phyloP scores from a whole-genome alignment of 2,888 invertebrate genomes.

The Sesia apiformis region DNA sequence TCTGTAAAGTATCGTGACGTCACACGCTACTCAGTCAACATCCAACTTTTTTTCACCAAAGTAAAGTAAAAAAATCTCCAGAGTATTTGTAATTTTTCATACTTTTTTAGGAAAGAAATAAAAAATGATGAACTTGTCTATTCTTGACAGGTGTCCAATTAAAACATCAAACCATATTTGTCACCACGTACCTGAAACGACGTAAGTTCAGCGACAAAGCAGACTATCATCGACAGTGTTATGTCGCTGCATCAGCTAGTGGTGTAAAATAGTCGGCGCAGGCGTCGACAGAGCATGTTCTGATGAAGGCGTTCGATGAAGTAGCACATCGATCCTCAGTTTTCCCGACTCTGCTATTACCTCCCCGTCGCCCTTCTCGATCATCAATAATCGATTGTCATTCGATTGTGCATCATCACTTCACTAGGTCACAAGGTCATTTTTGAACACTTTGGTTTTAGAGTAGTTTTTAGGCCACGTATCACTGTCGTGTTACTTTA shows the following conservation, averaged over 20 bases:
- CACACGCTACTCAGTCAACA: too few relatives aligned
- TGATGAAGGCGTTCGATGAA: constrained; percentile 24
- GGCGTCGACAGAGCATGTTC: constrained; percentile 58
- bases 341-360: constrained; percentile 21
- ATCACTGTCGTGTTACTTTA: not conserved
- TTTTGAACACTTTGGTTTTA: constrained; percentile 21
- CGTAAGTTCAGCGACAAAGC: constrained; percentile 68
- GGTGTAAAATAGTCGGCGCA: constrained; percentile 56
- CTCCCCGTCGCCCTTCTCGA: constrained; percentile 13
- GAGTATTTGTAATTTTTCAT: too few relatives aligned
- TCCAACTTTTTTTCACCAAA: too few relatives aligned
- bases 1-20: too few relatives aligned
- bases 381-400: constrained; percentile 19
- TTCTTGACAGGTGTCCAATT: too few relatives aligned
- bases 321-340: constrained; percentile 34
- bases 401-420: constrained; percentile 34
- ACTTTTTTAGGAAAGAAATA: too few relatives aligned
- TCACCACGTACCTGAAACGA: constrained; percentile 63
- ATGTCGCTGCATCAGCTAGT: constrained; percentile 60
- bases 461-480: constrained; percentile 2
- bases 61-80: too few relatives aligned
- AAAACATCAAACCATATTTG: too few relatives aligned
- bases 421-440: constrained; percentile 23
- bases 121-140: too few relatives aligned
- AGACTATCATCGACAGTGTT: constrained; percentile 73